These are phyloP conservation scores for Eumaeus atala DNA, from an alignment of 1,140 invertebrate species.

Conservation along the genomic window DNA sequence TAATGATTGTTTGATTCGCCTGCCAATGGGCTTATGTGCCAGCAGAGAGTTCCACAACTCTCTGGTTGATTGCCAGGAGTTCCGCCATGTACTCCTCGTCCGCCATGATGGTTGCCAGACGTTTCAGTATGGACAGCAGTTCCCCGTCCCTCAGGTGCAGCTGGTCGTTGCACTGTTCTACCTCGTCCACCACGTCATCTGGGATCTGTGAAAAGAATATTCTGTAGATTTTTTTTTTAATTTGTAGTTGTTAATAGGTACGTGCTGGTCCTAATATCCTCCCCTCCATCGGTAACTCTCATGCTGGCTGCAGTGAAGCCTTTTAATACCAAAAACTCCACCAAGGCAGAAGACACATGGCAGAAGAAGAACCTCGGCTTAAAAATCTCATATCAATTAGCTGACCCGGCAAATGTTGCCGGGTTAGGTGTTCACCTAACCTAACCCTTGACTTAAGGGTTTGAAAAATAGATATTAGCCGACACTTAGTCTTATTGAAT, in stretches of 20 bases:
- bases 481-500: too few species aligned
- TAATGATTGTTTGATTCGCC: not conserved
- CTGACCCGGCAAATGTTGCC: too few species aligned
- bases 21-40: constrained; percentile 76
- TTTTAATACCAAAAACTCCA: too few species aligned
- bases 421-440: too few species aligned
- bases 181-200: constrained; percentile 76
- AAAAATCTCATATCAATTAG: too few species aligned
- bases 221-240: not conserved
- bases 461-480: too few species aligned
- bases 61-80: constrained; percentile 81
- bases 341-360: too few species aligned
- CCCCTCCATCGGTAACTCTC: too few species aligned
- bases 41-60: constrained; percentile 83
- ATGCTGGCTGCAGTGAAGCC: too few species aligned
- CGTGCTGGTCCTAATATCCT: too few species aligned
- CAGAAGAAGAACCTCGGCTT: too few species aligned
- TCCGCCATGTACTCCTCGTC: constrained; percentile 83
- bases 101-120: constrained; percentile 80
- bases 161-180: constrained; percentile 82
- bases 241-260: not conserved
- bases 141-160: constrained; percentile 78
- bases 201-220: constrained; percentile 70
- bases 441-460: too few species aligned
- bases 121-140: constrained; percentile 77